phyloP scores from a whole-genome alignment of 30 jellyfish, hydroid and myxozoan species.

The Hydra vulgaris region DNA sequence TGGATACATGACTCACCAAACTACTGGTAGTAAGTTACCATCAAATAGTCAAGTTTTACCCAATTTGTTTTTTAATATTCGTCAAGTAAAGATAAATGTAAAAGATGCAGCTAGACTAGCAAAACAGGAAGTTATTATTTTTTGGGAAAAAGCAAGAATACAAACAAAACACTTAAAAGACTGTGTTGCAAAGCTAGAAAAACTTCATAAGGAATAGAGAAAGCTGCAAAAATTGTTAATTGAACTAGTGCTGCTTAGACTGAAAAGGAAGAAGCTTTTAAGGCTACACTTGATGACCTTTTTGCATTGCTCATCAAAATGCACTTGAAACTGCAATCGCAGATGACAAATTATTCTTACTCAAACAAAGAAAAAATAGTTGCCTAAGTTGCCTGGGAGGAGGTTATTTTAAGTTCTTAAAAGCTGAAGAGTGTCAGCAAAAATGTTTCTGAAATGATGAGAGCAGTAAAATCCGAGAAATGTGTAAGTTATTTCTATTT shows the following conservation, averaged over 20 bases:
- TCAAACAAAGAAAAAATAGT: neutral
- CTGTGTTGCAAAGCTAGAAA: neutral
- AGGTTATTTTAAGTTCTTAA: neutral
- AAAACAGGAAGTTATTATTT: neutral
- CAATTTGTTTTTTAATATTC: neutral
- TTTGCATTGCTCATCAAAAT: neutral
- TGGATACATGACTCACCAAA: neutral
- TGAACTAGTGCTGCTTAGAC: neutral
- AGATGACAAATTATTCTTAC: neutral
- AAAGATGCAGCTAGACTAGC: neutral
- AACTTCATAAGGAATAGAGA: neutral
- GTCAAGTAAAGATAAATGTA: neutral
- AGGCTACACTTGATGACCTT: neutral
- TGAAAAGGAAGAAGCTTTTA: neutral
- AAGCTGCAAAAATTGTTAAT: neutral
- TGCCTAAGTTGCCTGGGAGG: neutral
- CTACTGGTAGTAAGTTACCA: neutral
- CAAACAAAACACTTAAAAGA: neutral
- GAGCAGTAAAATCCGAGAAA: neutral
- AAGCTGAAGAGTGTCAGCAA: neutral
- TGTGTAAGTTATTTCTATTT: neutral
- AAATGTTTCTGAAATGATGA: neutral
- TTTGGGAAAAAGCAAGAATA: neutral
- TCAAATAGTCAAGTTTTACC: neutral
- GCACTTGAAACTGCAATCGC: neutral